These are phyloP conservation scores for Neolamprologus falcicula DNA, from an alignment of 2,113 vertebrate genomes.

Conservation along the genomic window DNA sequence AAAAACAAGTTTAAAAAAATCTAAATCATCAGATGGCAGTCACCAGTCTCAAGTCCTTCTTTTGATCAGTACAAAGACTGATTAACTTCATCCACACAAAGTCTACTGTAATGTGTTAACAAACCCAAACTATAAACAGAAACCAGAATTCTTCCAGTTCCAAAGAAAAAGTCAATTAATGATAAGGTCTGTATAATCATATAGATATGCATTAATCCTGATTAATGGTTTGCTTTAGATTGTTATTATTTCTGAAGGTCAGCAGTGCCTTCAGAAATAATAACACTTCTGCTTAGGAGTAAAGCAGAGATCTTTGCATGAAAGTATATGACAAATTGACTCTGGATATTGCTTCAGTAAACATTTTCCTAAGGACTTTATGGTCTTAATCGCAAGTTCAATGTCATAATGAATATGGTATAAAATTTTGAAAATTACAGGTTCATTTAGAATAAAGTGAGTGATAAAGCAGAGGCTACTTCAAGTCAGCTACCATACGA, in stretches of 20 bases:
- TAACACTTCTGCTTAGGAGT: not conserved
- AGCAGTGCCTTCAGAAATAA: not conserved
- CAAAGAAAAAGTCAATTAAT: not conserved
- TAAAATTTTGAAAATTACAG: not conserved
- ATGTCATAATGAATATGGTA: not conserved
- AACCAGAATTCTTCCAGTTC: not conserved
- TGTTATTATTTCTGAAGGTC: not conserved
- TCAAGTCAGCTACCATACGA: accelerated
- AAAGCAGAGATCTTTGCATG: not conserved
- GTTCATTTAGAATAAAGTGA: not conserved
- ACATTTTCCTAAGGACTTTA: not conserved
- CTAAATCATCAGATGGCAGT: not conserved
- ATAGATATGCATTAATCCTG: not conserved
- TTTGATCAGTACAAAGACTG: not conserved
- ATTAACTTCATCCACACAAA: not conserved
- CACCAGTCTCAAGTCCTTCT: not conserved
- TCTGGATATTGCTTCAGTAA: not conserved
- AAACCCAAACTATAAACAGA: not conserved
- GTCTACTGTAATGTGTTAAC: not conserved
- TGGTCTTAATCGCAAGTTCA: not conserved
- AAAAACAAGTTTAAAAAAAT: not conserved
- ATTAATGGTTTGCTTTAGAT: not conserved
- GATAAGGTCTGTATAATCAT: not conserved
- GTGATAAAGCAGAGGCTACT: accelerated
- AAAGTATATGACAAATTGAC: not conserved